Evolutionary conservation across 2,113 vertebrate genomes (phyloP), one percentile per base, ranked within the genome.

Genomic region (Paradisaea rubra): DNA sequence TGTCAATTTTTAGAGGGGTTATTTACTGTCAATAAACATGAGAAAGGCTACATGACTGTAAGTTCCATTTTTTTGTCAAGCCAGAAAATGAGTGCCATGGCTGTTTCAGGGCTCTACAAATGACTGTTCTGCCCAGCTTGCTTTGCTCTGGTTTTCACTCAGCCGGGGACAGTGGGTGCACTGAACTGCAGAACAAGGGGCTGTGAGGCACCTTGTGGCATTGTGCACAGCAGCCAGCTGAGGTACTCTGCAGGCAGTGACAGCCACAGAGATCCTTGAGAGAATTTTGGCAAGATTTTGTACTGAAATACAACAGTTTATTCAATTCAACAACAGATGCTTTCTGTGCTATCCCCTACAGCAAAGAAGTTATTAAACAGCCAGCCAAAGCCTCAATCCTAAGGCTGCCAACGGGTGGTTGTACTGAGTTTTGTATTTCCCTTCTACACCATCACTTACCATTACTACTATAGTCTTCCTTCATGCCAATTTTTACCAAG

Each of bases 1-100:
- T 0, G 3, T 19, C 0, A 0, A 35, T 60, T 78, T 92, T 93
- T 52, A 64, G 22, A 53, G 27, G 15, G 5, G 2, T 70, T 70
- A 31, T 72, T 81, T 83, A 65, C 24, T 22, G 37, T 11, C 87
- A 42, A 39, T 11, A 33, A 91, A 44, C 18, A 39, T 41, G 41
- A 45, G 31, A 83, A 61, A 83, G 35, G 6, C 23, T 35, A 16
- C 50, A 3, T 45, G 33, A 31, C 17, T 12, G 4, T 1, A 52
- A 56, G 11, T 16, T 86, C 30, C 11, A 4, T 11, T 22, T 42
- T 66, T 70, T 59, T 81, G 39, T 14, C 2, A 2, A 85, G 52
- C 4, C 59, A 39, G 33, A 78, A 83, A 37, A 66, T 14, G 4
- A 69, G 63, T 8, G 22, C 23, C 10, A 2, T 9, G 28, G 39